Conservation (phyloP, 2,113 vertebrate species). For the Vidua chalybeata region DNA sequence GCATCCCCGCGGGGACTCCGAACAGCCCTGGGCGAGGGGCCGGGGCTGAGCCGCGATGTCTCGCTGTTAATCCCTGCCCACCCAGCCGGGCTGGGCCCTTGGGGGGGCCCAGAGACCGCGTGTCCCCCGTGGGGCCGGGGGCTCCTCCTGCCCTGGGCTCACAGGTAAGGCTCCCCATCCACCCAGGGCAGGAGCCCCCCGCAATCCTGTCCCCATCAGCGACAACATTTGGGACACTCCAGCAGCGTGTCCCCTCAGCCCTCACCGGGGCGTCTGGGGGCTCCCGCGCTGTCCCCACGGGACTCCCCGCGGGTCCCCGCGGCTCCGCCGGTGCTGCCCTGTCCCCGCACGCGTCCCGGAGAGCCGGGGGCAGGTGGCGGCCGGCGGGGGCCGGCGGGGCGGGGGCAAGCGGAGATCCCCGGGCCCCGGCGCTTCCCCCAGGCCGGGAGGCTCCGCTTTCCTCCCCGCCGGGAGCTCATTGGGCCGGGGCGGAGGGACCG, state of each 20-base stretch:
- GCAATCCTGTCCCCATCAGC: rapidly evolving
- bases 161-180: background rate
- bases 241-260: background rate
- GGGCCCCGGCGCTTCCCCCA: constrained; percentile 10
- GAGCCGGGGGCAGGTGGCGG: background rate
- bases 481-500: constrained; percentile 19
- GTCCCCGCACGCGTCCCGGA: background rate
- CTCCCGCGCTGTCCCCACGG: background rate
- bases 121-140: background rate
- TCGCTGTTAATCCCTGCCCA: background rate
- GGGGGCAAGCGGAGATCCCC: background rate
- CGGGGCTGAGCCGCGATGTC: background rate
- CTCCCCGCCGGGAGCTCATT: background rate
- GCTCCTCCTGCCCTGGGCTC: background rate
- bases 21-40: background rate
- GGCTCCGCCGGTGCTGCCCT: background rate
- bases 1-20: background rate
- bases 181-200: background rate
- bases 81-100: background rate
- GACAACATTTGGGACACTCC: rapidly evolving
- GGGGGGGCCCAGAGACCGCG: background rate
- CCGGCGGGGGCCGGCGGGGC: background rate
- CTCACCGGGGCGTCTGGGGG: background rate
- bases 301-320: background rate
- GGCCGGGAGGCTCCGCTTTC: constrained; percentile 9